Percentiles rank a stretch among this genome's conserved stretches.
These are phyloP conservation scores for Eriocheir sinensis DNA, from an alignment of 1,140 invertebrate species.

Conservation along the genomic window DNA sequence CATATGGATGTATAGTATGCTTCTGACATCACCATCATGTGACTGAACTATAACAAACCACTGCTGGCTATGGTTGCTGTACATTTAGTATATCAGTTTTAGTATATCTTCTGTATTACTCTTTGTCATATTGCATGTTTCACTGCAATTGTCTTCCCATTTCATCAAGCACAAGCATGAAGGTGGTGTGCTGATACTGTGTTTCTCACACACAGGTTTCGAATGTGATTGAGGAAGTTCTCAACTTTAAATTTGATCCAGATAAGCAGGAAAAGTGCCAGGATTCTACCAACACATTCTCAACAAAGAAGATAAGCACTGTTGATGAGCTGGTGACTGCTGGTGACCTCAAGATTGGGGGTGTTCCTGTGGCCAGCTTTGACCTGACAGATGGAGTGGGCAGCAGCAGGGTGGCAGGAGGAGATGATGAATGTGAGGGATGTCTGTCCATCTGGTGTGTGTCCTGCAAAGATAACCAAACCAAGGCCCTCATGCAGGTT, in stretches of 20 bases:
- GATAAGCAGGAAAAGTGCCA: constrained; percentile 29
- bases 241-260: constrained; percentile 72
- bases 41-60: too few species aligned
- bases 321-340: constrained; percentile 55
- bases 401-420: constrained; percentile 51
- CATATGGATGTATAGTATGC: too few species aligned
- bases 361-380: neutral
- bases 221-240: constrained; percentile 67
- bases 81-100: too few species aligned
- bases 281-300: neutral
- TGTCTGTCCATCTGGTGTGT: constrained; percentile 89
- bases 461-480: constrained; percentile 87
- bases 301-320: constrained; percentile 53
- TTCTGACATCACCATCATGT: too few species aligned
- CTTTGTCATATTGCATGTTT: too few species aligned
- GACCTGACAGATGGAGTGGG: constrained; percentile 52
- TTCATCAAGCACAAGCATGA: too few species aligned
- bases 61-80: too few species aligned
- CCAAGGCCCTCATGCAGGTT: constrained; percentile 88
- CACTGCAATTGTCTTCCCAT: too few species aligned
- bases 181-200: neutral
- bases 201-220: constrained; percentile 64
- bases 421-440: constrained; percentile 81
- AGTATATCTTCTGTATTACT: too few species aligned
- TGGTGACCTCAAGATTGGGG: constrained; percentile 63